A percentile compares a stretch with the other conserved stretches of the same genome.
phyloP scores from a whole-genome alignment of 2,797 vertebrate species.

The Gadopsis marmoratus region DNA sequence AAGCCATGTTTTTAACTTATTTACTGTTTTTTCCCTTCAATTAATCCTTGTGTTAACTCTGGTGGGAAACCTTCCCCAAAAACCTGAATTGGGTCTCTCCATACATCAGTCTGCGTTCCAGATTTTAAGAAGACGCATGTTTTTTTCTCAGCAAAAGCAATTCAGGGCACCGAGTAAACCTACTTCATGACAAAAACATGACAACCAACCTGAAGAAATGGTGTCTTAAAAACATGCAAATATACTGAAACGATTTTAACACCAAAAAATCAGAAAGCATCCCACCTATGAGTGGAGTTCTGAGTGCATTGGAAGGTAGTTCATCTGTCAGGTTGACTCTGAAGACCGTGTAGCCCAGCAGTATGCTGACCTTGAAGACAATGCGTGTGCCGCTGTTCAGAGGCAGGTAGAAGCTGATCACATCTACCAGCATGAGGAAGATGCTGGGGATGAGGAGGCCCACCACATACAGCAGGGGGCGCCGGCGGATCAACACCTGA shows the following conservation, averaged over 20 bases:
- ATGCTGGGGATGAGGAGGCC: conserved; percentile 87
- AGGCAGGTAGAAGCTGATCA: conserved; percentile 91
- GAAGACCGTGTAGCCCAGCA: conserved; percentile 91
- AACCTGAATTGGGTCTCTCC: too few species aligned
- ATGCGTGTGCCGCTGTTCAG: conserved; percentile 87
- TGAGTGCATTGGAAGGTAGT: conserved; percentile 82
- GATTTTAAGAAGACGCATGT: background rate
- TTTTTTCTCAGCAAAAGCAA: background rate
- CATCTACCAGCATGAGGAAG: conserved; percentile 91
- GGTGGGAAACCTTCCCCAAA: background rate
- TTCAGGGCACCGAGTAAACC: background rate
- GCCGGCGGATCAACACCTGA: conserved; percentile 89
- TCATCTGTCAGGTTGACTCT: conserved; percentile 89
- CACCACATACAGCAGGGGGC: conserved; percentile 89
- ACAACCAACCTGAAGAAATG: background rate
- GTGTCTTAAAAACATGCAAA: background rate
- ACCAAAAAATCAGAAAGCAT: background rate
- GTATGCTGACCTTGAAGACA: conserved; percentile 89
- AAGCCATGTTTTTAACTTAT: background rate
- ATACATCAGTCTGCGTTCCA: too few species aligned
- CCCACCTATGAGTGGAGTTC: conserved; percentile 88
- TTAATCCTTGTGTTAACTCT: background rate
- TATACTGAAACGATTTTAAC: background rate
- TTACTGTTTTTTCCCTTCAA: background rate
- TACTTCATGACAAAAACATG: background rate